Percentiles rank a stretch among this genome's conserved stretches.
phyloP scores from a whole-genome alignment of 2,113 vertebrate species.

The Fulmarus glacialis region DNA sequence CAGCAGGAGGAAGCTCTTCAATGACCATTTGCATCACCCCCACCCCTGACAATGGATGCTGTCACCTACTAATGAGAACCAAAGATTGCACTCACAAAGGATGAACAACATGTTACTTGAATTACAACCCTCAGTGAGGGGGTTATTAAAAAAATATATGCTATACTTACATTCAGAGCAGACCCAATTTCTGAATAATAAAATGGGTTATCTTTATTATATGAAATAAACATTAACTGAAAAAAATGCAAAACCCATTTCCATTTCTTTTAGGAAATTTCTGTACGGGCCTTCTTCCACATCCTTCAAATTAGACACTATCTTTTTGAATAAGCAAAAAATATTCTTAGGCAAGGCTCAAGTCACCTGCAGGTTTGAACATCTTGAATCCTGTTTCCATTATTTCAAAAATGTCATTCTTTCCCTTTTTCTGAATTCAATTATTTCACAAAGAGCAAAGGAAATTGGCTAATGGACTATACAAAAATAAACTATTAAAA shows the following conservation, averaged over 20 bases:
- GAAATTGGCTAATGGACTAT: background rate
- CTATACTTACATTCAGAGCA: background rate
- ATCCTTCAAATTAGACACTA: background rate
- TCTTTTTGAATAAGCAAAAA: background rate
- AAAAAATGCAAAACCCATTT: background rate
- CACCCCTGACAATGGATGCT: background rate
- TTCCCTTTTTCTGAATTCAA: background rate
- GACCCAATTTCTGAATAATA: background rate
- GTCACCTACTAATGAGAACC: background rate
- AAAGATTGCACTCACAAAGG: background rate
- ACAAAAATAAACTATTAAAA: background rate
- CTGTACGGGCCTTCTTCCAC: background rate
- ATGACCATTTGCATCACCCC: background rate
- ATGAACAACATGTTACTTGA: background rate
- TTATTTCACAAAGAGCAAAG: slow-evolving; percentile 1
- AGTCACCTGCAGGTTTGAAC: background rate
- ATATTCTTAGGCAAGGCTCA: background rate
- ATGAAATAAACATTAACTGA: background rate
- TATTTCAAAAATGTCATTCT: background rate
- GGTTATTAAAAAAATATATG: background rate
- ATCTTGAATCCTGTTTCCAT: background rate
- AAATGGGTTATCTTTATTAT: background rate
- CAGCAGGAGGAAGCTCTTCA: background rate
- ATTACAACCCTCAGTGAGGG: background rate
- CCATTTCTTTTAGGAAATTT: background rate